Base-by-base conservation (phyloP, 2,888 invertebrate genomes). In the Autographa gamma region DNA sequence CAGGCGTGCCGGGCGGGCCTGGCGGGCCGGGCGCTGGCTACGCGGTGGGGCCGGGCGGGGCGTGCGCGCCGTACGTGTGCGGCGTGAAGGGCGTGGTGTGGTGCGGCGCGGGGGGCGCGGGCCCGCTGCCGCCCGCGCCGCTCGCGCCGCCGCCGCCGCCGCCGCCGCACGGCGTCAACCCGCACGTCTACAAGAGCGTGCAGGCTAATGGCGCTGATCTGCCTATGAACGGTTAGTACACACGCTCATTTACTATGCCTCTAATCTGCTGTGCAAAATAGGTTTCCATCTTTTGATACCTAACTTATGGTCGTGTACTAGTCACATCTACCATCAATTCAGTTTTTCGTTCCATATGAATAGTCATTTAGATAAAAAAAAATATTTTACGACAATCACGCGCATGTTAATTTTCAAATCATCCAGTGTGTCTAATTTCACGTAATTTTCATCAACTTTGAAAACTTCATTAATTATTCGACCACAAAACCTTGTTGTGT, bases 131-230 rank as follows among this genome's bases (percentile, higher is more conserved):
- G 70, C 87, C 83, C 75, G 66, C 54, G 69, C 81, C 82, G 74
- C 85, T 77, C 66, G 71, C 73, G 32, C 25, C 41, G 41, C 77
- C 71, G 59, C 71, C 79, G 70, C 88, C 88, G 65, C 89, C 87
- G 66, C 88, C 89, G 58, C 88, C 87, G 76, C 87, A 76, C 73
- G 88, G 85, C 69, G 87, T 90, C 83, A 89, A 91, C 87, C 89
- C 89, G 64, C 89, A 91, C 83, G 94, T 91, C 16, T 89, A 83
- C 82, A 92, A 93, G 90, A 95, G 95, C 83, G 83, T 96, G 72
- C 96, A 96, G 81, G 86, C 92, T 18, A 96, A 95, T 77, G 96
- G 96, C 11, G 92, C 93, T 16, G 97, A 97, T 69, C 90, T 97
- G 82, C 96, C 96, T 5, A 93, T 96, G 88, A 93, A 96, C 78